Base-by-base conservation (phyloP, 2,113 vertebrate genomes). In the Microcebus griseorufus region DNA sequence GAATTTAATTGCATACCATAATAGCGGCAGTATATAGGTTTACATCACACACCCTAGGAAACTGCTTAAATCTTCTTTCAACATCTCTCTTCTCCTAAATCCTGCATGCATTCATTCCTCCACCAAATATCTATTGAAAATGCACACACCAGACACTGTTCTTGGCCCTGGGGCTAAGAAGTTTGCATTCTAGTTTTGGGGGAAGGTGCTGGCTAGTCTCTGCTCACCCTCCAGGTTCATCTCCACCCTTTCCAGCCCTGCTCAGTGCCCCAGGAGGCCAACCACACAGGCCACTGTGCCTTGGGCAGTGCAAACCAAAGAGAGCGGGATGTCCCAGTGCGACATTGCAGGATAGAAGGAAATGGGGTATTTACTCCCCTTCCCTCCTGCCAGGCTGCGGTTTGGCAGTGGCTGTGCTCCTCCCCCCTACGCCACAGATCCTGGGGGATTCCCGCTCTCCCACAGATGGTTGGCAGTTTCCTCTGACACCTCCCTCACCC, bases 181-280 rank as follows among this genome's bases (percentile, higher is more conserved):
- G 42, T 42, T 55, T 60, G 25, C 48, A 27, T 76, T 86, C 37
- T 48, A 64, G 37, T 39, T 62, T 53, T 48, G 0, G 34, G 5
- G 64, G 42, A 9, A 72, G 34, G 0, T 16, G 65, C 67, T 58
- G 23, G 6, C 67, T 39, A 22, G 8, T 6, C 4, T 89, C 39
- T 69, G 39, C n/a, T 76, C 83, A 45, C 78, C 62, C 60, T 82
- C 16, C 17, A 13, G 8, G 14, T 23, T 14, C 32, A 32, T n/a
- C 11, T 9, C 55, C 0, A 0, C 17, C n/a, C 48, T 37, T 73
- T 9, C 62, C 37, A 62, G 37, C 23, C 58, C 7, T 37, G 27
- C 62, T 85, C 32, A 22, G 51, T 72, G 51, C 1, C 0, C 25
- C 0, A 0, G 12, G 29, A 48, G 20, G 45, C n/a, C 4, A 4